These are phyloP conservation scores for Carollia perspicillata DNA, from an alignment of 2,113 vertebrate genomes.

Conservation along the genomic window DNA sequence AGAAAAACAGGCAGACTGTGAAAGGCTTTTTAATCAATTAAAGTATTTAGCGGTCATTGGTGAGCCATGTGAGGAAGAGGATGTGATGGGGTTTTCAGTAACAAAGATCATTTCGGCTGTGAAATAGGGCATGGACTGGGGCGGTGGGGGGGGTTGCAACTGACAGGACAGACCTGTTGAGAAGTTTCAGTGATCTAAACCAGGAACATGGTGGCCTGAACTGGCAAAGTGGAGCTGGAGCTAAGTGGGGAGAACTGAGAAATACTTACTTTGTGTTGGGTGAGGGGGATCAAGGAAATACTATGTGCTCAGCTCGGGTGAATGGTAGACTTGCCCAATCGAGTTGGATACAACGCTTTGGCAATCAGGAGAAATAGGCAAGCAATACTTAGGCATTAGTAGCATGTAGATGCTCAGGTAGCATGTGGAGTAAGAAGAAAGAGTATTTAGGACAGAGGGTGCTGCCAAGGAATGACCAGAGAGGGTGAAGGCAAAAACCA, in stretches of 20 bases:
- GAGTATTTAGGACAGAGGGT: neutral
- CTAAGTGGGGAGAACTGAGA: neutral
- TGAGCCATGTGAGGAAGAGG: neutral
- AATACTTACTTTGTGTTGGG: neutral
- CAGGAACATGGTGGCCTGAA: neutral
- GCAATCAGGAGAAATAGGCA: neutral
- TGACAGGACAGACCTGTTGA: neutral
- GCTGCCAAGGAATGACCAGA: neutral
- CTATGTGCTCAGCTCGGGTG: neutral
- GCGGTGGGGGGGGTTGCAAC: neutral
- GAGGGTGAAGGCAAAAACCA: neutral
- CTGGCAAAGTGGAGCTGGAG: neutral
- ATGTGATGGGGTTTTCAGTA: neutral
- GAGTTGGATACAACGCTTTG: neutral
- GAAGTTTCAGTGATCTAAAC: neutral
- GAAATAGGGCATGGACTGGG: neutral
- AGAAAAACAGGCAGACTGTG: neutral
- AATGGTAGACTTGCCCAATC: neutral
- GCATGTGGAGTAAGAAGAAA: neutral
- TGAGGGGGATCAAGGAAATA: neutral
- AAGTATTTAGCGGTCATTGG: constrained; percentile 27
- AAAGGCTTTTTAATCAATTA: neutral
- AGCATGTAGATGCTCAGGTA: neutral
- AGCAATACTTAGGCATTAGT: neutral
- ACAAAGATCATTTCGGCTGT: neutral